Evolutionary conservation across 2,888 invertebrate genomes (phyloP), one percentile per base, ranked within the genome.

Genomic region (Pemphredon lugubris): DNA sequence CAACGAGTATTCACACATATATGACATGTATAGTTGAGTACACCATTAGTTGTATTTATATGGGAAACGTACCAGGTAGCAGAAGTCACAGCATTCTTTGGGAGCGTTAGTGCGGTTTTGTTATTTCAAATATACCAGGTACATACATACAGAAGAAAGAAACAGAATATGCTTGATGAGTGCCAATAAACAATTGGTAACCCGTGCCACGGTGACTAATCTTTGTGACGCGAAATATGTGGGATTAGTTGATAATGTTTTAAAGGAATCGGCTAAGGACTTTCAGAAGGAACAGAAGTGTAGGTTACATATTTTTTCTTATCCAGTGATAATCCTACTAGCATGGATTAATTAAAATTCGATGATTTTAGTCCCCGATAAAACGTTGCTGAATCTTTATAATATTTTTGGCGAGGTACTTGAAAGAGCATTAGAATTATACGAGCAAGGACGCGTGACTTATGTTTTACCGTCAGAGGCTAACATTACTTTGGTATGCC

Each of bases 371-470:
- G 94, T 94, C 90, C 88, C 92, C 84, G 92, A 92, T 78, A 91
- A 91, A 48, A 91, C 92, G 32, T 84, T 94, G 18, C 80, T 93
- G 18, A 90, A 90, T 39, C 86, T 95, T 2, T 90, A 93, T 83
- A 92, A 92, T 1, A 83, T 93, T 11, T 94, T 94, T 79, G 94
- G 93, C 0, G 85, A 86, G 21, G 90, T 92, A 6, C 89, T 95
- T 18, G 91, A 92, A 81, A 91, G 92, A 79, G 92, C 94, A 0
- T 86, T 93, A 2, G 92, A 94, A 73, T 89, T 95, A 5, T 88
- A 94, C 47, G 94, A 95, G 70, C 92, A 91, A 50, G 89, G 91
- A 71, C 89, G 89, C 45, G 90, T 92, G 1, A 90, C 92, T 0
- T 85, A 90, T 13, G 89, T 91, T 2, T 93, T 93, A 53, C 86